phyloP scores from a whole-genome alignment of 2,113 vertebrate species.

The Hoplias malabaricus region DNA sequence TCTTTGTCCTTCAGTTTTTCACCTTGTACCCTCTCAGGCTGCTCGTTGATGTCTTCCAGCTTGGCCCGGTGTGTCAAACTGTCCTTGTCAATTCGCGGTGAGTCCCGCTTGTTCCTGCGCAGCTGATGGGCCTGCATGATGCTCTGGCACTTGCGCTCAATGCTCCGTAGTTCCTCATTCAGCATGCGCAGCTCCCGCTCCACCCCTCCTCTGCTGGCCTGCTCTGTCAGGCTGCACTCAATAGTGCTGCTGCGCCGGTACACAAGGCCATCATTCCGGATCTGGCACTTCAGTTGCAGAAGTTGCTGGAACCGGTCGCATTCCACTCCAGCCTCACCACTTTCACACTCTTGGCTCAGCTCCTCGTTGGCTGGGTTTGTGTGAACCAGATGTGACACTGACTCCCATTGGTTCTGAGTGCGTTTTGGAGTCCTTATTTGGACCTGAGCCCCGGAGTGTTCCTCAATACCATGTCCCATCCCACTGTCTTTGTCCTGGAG shows the following conservation, averaged over 20 bases:
- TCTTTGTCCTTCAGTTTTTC: conserved; percentile 79
- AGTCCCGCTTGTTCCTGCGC: conserved; percentile 75
- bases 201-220: conserved; percentile 73
- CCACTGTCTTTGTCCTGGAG: conserved; percentile 90
- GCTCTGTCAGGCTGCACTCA: conserved; percentile 82
- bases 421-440: conserved; percentile 58
- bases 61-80: conserved; percentile 67
- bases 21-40: conserved; percentile 81
- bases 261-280: conserved; percentile 85
- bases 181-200: conserved; percentile 90
- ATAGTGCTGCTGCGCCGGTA: conserved; percentile 88
- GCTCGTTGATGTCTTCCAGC: conserved; percentile 85
- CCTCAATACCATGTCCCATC: conserved; percentile 78
- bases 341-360: conserved; percentile 68
- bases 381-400: background rate
- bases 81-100: conserved; percentile 55
- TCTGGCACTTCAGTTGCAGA: conserved; percentile 92
- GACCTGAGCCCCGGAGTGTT: conserved; percentile 82
- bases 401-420: conserved; percentile 26
- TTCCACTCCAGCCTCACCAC: conserved; percentile 64
- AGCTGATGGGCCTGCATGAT: conserved; percentile 93
- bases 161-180: conserved; percentile 92
- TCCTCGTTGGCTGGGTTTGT: conserved; percentile 61
- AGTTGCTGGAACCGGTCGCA: conserved; percentile 87
- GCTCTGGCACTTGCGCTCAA: conserved; percentile 93